A percentile compares a stretch with the other conserved stretches of the same genome.
Conservation (phyloP, 2,113 vertebrate species). For the Cyprinodon variegatus region DNA sequence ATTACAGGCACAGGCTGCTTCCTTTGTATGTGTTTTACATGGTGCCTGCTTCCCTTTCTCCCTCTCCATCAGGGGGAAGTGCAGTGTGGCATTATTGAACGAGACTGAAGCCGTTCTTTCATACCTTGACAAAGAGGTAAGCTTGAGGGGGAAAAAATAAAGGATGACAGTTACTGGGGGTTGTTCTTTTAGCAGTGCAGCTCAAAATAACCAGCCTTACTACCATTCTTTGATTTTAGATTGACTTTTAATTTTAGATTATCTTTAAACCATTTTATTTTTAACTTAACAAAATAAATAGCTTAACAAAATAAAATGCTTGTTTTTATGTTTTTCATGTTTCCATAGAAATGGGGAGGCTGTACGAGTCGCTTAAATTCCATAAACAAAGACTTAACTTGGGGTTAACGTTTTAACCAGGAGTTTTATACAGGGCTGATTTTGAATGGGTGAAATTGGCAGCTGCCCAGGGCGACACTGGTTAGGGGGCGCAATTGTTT, state of each 20-base stretch:
- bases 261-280: neutral
- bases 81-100: conserved; percentile 94
- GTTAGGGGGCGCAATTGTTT: no score
- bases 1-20: conserved; percentile 29
- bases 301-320: neutral
- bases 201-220: neutral
- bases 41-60: conserved; percentile 16
- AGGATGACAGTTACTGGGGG: neutral
- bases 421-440: no score
- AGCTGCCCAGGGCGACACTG: no score
- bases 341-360: neutral
- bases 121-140: conserved; percentile 97
- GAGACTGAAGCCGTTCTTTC: conserved; percentile 94
- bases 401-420: no score
- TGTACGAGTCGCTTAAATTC: no score
- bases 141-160: neutral
- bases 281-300: neutral
- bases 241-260: neutral
- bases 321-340: neutral
- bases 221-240: no score
- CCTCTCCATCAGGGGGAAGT: conserved; percentile 87
- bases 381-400: no score
- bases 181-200: conserved; percentile 1
- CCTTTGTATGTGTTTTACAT: conserved; percentile 47
- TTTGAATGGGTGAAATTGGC: no score